Evolutionary conservation across 2,113 vertebrate genomes (phyloP).

Genomic region (Rhinolophus ferrumequinum): DNA sequence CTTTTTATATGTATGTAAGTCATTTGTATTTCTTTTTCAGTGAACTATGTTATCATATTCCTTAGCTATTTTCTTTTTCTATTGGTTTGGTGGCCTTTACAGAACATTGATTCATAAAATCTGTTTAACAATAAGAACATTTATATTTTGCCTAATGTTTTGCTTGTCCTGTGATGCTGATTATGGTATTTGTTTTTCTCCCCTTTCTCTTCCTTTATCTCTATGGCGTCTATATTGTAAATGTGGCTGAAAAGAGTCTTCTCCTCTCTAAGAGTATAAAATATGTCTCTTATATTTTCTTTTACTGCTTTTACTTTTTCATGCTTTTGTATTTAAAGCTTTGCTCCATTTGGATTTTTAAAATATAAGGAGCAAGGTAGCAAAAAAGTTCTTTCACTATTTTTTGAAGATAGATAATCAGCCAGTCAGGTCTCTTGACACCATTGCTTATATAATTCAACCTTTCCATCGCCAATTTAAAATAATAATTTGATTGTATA

Average conservation of each 20-base stretch:
- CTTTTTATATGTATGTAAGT: not conserved
- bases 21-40: not conserved
- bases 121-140: constrained; percentile 11
- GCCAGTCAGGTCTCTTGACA: not conserved
- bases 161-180: not conserved
- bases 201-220: not conserved
- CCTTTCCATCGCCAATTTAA: not conserved
- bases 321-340: constrained; percentile 19
- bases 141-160: not conserved
- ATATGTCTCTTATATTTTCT: not conserved
- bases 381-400: not conserved
- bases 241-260: not conserved
- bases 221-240: not conserved
- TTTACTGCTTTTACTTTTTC: not conserved
- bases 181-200: not conserved
- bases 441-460: not conserved
- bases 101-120: constrained; percentile 6
- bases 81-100: not conserved
- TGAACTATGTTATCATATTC: not conserved
- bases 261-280: not conserved
- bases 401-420: not conserved
- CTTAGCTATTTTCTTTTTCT: not conserved
- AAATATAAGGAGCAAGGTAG: not conserved
- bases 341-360: not conserved
- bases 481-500: not conserved